Base-by-base conservation (phyloP, 2,113 vertebrate species). In the Alligator mississippiensis region DNA sequence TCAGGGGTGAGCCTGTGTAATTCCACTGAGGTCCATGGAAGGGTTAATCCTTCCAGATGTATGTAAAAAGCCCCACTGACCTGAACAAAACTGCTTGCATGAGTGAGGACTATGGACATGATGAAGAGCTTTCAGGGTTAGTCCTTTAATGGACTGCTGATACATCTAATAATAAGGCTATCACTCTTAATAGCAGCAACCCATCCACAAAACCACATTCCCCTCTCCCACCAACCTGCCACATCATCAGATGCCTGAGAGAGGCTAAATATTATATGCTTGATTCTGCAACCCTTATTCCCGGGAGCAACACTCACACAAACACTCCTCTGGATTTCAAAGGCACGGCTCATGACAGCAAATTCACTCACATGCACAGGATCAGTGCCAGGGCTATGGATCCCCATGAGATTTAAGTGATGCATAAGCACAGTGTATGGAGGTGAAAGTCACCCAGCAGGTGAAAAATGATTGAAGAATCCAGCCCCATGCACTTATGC, bases 321-420 rank as follows among this genome's bases (percentile, higher is more conserved):
- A 47, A 47, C 47, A 47, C 70, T 15, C 22, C 22, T 38, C 38
- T 12, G 70, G 19, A 74, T 47, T 74, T 74, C 70, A 74, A 13
- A 24, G 11, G 34, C 34, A 22, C 38, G 22, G 21, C 47, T 74
- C 34, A 47, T 24, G 30, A 18, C 16, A 19, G 66, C 16, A 34
- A 34, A 70, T 70, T 34, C n/a, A 47, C 21, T 24, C 70, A 17
- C 81, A 11, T 1, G n/a, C 19, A 30, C 55, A 62, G 59, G 14
- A 5, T 0, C 0, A 1, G 78, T 25, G 4, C 15, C 0, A 1
- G 78, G n/a, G 4, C 15, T 17, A 6, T 58, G 76, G n/a, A 30
- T 28, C 66, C 68, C 38, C 28, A 15, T 60, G 58, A 54, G 54
- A 4, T 66, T 70, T 30, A 60, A 95, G 6, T 34, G 27, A 54